Percentiles rank a stretch among this genome's conserved stretches.
These are phyloP conservation scores for Megaceryle torquata DNA, from an alignment of 2,113 vertebrate species.

Conservation along the genomic window DNA sequence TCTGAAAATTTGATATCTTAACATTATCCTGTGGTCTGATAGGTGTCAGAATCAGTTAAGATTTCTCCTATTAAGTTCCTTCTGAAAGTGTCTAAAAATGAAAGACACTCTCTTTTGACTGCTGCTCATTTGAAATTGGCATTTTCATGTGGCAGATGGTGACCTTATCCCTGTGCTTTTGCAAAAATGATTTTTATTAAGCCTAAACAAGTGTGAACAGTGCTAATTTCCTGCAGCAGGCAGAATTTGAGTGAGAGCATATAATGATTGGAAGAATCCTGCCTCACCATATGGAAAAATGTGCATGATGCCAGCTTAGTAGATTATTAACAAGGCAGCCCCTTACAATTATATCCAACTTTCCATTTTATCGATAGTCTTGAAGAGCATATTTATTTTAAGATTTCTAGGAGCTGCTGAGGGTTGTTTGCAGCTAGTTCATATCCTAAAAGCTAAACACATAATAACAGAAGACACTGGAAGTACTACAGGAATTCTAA, in stretches of 20 bases:
- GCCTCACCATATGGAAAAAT: slow-evolving; percentile 76
- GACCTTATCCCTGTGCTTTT: slow-evolving; percentile 78
- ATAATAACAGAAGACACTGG: not conserved
- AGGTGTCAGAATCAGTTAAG: slow-evolving; percentile 42
- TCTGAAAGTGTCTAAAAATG: slow-evolving; percentile 49
- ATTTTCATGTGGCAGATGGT: slow-evolving; percentile 88
- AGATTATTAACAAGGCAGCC: slow-evolving; percentile 56
- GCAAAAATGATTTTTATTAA: slow-evolving; percentile 91
- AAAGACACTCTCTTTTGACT: slow-evolving; percentile 58
- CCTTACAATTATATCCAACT: not conserved
- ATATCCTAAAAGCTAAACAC: not conserved
- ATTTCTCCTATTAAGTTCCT: slow-evolving; percentile 52
- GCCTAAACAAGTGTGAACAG: slow-evolving; percentile 86
- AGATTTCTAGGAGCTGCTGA: not conserved
- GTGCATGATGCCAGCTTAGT: slow-evolving; percentile 66
- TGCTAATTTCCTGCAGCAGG: slow-evolving; percentile 85
- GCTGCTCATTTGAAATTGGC: slow-evolving; percentile 77
- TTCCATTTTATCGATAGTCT: slow-evolving; percentile 27
- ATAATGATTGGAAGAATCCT: slow-evolving; percentile 70
- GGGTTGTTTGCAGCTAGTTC: not conserved
- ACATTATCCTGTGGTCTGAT: slow-evolving; percentile 1
- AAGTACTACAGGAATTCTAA: not conserved
- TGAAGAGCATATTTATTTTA: slow-evolving; percentile 18
- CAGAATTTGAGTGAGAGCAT: slow-evolving; percentile 74
- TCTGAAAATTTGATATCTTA: slow-evolving; percentile 52